A percentile compares a stretch with the other conserved stretches of the same genome.
phyloP scores from a whole-genome alignment of 2,797 vertebrate genomes.

The Pteropus rufus region DNA sequence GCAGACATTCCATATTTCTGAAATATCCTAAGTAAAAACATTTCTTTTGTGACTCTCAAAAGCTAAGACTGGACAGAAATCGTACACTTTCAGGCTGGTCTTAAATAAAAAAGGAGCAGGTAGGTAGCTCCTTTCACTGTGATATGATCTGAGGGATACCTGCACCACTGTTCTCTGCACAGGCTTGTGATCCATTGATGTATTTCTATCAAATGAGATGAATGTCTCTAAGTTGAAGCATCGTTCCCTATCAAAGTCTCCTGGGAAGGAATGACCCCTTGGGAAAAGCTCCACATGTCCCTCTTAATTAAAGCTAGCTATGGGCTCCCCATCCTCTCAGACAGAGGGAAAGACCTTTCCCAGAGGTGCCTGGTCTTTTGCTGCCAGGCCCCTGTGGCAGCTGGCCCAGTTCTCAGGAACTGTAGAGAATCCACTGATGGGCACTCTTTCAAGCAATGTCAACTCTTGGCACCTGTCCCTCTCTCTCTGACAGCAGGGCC shows the following conservation, averaged over 20 bases:
- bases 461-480: not conserved
- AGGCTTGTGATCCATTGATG: not conserved
- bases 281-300: not conserved
- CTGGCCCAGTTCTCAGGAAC: not conserved
- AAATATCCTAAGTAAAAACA: not conserved
- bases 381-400: not conserved
- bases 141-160: not conserved
- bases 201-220: not conserved
- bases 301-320: not conserved
- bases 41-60: not conserved
- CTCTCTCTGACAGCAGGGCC: not conserved
- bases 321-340: not conserved
- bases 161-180: not conserved
- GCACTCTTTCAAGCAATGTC: not conserved
- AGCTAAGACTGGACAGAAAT: not conserved
- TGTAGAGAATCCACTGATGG: not conserved
- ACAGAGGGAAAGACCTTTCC: not conserved
- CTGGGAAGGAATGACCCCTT: not conserved
- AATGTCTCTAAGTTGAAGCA: not conserved
- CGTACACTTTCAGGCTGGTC: not conserved
- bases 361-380: accelerated
- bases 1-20: not conserved
- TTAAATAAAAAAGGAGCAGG: not conserved
- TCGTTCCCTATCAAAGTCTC: not conserved
- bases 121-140: not conserved